Evolutionary conservation across 2,888 invertebrate genomes (phyloP), one percentile per base, ranked within the genome.

Genomic region (Acleris emargana): DNA sequence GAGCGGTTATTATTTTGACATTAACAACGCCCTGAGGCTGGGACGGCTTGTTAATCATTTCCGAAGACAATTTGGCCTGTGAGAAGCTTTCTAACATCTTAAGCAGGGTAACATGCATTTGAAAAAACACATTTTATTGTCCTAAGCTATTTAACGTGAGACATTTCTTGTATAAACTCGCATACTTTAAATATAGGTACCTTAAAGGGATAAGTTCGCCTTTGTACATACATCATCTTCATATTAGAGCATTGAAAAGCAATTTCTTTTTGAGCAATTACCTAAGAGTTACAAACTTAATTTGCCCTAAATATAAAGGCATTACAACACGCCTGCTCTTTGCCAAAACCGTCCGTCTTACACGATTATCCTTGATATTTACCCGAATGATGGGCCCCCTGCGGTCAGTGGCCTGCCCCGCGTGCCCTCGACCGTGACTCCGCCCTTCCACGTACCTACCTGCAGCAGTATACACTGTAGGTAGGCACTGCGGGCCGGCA

Each of bases 351-450:
- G 16, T 42, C 49, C 32, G 18, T 38, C 11, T 18, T 17, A 22
- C 7, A 11, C 28, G 25, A 42, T 50, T 64, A 64, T 64, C 59
- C 64, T 54, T 51, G 54, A 59, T 54, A 55, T 51, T 49, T 53
- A 58, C 50, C 59, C 43, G 50, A 64, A 64, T 60, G 64, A 64
- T 64, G 64, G 64, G 59, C 38, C 64, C 25, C 54, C 54, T 43
- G 72, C 74, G 76, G 83, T 77, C 78, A 78, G 71, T 74, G 75
- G 69, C 75, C 64, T 59, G 59, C 73, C 68, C 69, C 69, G 63
- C 66, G 67, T 72, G 78, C 75, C 74, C 76, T 73, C 76, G 72
- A 70, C 76, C 75, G 69, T 72, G 75, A 76, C 76, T 74, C 71
- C 71, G 61, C 67, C 59, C 67, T 51, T 49, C 64, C 16, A 53